Conservation (phyloP, 1,140 invertebrate genomes). For the Drosophila sp. region DNA sequence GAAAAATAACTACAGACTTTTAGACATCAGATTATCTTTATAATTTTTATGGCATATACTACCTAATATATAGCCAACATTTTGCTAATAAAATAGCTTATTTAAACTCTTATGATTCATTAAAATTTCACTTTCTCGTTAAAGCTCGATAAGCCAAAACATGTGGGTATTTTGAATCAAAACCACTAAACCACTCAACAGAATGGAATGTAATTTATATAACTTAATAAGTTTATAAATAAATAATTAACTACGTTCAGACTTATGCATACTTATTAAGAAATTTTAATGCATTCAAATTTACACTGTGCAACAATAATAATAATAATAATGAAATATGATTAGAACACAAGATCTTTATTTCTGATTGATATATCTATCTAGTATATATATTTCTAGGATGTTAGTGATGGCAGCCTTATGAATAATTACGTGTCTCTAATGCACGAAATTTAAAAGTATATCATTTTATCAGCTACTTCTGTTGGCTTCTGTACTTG, state of each 20-base stretch:
- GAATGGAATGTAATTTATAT: constrained; percentile 17
- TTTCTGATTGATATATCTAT: no score
- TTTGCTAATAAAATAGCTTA: background rate
- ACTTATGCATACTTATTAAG: no score
- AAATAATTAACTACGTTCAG: background rate
- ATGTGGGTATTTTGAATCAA: constrained; percentile 17
- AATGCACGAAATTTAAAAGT: no score
- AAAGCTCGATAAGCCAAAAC: constrained; percentile 1
- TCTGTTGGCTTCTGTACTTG: constrained; percentile 35
- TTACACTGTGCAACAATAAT: no score
- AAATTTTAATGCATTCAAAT: no score
- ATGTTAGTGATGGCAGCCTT: no score
- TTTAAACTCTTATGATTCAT: background rate
- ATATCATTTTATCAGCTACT: no score
- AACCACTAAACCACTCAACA: constrained; percentile 20
- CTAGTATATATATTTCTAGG: no score
- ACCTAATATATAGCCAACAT: background rate
- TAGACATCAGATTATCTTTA: no score
- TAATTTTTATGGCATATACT: background rate
- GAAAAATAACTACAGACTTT: background rate
- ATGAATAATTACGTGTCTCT: no score
- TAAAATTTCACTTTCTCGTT: background rate
- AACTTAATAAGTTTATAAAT: constrained; percentile 1
- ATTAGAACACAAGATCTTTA: no score
- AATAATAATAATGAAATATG: no score